Base-by-base conservation (phyloP, 2,888 invertebrate species). In the Mimachlamys varia region DNA sequence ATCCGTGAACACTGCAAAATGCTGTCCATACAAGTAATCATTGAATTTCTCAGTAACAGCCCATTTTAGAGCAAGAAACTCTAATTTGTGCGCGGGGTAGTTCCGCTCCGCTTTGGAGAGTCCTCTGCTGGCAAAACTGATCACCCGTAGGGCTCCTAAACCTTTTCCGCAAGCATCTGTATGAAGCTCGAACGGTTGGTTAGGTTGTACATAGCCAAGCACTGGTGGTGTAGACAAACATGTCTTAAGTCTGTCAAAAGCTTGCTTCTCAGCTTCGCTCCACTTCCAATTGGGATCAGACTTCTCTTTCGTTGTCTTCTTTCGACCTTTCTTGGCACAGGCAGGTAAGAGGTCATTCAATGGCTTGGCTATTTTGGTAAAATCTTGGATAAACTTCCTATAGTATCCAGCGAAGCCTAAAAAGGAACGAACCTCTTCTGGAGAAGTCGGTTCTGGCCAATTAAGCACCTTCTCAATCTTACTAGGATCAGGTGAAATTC, bases 151-250 rank as follows among this genome's bases (percentile, higher is more conserved):
- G n/a, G 62, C 62, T 62, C 62, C 62, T n/a, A 62, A n/a, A 1
- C 62, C 62, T 22, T 62, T 22, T 62, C 62, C 62, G n/a, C 62
- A 62, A 5, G 62, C 62, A n/a, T 62, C 62, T 1, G 62, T 62
- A 22, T 62, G 62, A n/a, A 62, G 62, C n/a, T 62, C 62, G n/a
- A 62, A 62, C 0, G 62, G 62, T 62, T n/a, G 7, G 62, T 62
- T 62, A n/a, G 62, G 62, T 7, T n/a, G 62, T 3, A 7, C 62
- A 62, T 62, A 62, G n/a, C 62, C 62, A 62, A 62, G 62, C n/a
- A 62, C 62, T 62, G 62, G 62, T 22, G 62, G 62, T n/a, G 62
- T n/a, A 17, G 62, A 62, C n/a, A 62, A 62, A 62, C 62, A 62
- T n/a, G 17, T 22, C 62, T 62, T 62, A 7, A 62, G n/a, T n/a